Conservation (phyloP, 2,888 invertebrate genomes). For the Meteorus cinctellus region DNA sequence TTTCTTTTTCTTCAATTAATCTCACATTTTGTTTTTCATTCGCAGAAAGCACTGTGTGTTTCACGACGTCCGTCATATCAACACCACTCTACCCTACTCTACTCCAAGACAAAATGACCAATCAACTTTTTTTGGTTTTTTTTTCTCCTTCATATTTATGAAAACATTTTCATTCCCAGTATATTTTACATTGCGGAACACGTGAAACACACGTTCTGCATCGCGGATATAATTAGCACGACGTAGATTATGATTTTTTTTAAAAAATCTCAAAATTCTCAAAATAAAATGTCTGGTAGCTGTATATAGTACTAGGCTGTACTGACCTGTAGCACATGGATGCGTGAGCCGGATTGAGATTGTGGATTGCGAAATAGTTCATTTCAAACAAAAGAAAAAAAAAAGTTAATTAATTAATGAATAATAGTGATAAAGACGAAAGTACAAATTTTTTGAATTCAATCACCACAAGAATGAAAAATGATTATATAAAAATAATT, state of each 20-base stretch:
- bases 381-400: constrained; percentile 47
- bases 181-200: constrained; percentile 30
- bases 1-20: constrained; percentile 29
- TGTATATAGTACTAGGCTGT: constrained; percentile 72
- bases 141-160: constrained; percentile 18
- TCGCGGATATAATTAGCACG: constrained; percentile 38
- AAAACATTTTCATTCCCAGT: not conserved
- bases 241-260: constrained; percentile 37
- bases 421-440: constrained; percentile 24
- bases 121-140: constrained; percentile 26
- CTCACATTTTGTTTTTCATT: constrained; percentile 29
- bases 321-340: constrained; percentile 74
- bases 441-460: not conserved
- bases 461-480: constrained; percentile 40
- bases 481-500: constrained; percentile 51
- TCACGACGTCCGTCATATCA: constrained; percentile 34
- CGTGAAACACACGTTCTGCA: constrained; percentile 54
- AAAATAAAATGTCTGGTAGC: constrained; percentile 60
- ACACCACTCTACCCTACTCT: constrained; percentile 13
- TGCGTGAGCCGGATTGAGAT: constrained; percentile 69
- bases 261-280: constrained; percentile 30
- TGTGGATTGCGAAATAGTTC: constrained; percentile 68
- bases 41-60: constrained; percentile 39
- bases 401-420: constrained; percentile 39
- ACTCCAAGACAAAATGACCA: constrained; percentile 9